These are phyloP conservation scores for Drosophila bocqueti DNA, from an alignment of 1,140 invertebrate species.

Conservation along the genomic window DNA sequence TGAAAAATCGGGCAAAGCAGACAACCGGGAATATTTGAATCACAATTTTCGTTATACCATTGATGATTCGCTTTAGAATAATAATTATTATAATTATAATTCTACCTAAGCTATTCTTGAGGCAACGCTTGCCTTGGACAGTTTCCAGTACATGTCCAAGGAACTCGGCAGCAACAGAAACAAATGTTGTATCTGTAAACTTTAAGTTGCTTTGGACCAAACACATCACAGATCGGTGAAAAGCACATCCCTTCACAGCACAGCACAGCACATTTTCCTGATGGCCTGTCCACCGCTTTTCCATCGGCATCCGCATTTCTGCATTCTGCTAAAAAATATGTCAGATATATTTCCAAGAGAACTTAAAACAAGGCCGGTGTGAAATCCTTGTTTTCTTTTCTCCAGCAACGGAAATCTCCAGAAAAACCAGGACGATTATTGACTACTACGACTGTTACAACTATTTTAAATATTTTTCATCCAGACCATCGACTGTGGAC, in stretches of 20 bases:
- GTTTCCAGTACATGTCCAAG: too few relatives aligned
- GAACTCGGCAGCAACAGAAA: conserved; percentile 5
- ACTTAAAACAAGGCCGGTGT: not conserved
- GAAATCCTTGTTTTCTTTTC: not conserved
- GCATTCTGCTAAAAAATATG: conserved; percentile 10
- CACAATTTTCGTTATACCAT: too few relatives aligned
- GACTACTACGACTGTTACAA: too few relatives aligned
- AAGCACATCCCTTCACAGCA: not conserved
- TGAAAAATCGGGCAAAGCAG: too few relatives aligned
- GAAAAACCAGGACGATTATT: not conserved
- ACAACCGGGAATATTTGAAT: too few relatives aligned
- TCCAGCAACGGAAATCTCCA: not conserved
- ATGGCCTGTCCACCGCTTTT: conserved; percentile 56
- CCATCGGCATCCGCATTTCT: conserved; percentile 1
- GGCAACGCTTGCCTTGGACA: too few relatives aligned
- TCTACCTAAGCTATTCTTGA: too few relatives aligned
- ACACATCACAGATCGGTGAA: conserved; percentile 4
- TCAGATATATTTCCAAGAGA: conserved; percentile 18
- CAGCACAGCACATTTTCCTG: conserved; percentile 47
- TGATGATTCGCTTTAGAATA: too few relatives aligned
- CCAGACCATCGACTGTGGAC: too few relatives aligned
- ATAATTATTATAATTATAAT: too few relatives aligned
- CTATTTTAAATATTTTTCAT: too few relatives aligned
- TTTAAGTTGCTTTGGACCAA: conserved; percentile 26
- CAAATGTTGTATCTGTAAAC: conserved; percentile 59